phyloP scores from a whole-genome alignment of 2,113 vertebrate species.

The Meriones unguiculatus region DNA sequence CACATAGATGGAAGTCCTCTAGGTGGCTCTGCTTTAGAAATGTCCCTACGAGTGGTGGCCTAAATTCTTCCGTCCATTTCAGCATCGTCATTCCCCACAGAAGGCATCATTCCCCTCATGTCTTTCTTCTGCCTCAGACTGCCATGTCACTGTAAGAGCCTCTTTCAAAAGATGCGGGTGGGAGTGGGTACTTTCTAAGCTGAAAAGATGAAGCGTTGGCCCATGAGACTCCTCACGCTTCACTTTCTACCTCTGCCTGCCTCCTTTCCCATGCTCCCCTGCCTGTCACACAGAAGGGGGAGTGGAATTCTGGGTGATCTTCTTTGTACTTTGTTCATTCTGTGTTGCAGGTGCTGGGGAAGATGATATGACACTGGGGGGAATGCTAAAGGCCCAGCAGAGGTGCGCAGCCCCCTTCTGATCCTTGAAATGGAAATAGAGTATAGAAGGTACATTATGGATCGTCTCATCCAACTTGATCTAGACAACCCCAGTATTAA shows the following conservation, averaged over 20 bases:
- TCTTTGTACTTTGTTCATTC: background rate
- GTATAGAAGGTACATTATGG: background rate
- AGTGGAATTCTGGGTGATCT: background rate
- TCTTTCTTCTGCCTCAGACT: background rate
- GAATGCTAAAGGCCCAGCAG: constrained; percentile 8
- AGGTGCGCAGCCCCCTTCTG: background rate
- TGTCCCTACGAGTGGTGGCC: background rate
- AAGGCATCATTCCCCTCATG: background rate
- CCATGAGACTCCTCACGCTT: rapidly evolving
- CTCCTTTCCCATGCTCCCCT: background rate
- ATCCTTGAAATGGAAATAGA: background rate
- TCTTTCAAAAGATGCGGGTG: rapidly evolving
- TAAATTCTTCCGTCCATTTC: background rate
- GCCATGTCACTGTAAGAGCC: rapidly evolving
- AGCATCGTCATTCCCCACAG: background rate
- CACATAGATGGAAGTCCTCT: no score
- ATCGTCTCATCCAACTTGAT: constrained; percentile 54
- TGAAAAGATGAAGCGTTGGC: background rate
- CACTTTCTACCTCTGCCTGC: background rate
- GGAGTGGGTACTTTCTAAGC: background rate
- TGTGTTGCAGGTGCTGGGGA: background rate
- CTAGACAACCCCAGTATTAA: constrained; percentile 87
- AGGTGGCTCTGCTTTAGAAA: background rate
- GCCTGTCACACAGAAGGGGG: background rate
- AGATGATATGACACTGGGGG: background rate